A percentile compares a stretch with the other conserved stretches of the same genome.
phyloP scores from a whole-genome alignment of 1,140 invertebrate species.

The Panagrolaimus sp. region DNA sequence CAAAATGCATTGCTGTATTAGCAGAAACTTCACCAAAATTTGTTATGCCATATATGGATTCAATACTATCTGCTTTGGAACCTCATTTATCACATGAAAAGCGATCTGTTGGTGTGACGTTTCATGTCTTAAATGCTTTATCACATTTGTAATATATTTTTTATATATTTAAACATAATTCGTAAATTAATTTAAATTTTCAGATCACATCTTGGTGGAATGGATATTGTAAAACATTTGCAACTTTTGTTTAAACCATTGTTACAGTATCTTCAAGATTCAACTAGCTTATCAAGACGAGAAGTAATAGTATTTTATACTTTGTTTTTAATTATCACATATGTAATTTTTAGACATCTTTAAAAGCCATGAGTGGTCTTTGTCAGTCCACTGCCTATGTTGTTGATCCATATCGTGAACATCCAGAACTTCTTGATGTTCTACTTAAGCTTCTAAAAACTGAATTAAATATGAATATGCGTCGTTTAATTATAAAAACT shows the following conservation, averaged over 20 bases:
- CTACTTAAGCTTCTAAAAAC: constrained; percentile 78
- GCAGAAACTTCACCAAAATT: constrained; percentile 69
- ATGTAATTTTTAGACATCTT: constrained; percentile 63
- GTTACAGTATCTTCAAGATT: constrained; percentile 85
- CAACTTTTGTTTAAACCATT: constrained; percentile 81
- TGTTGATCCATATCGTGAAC: constrained; percentile 86
- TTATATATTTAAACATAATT: constrained; percentile 60
- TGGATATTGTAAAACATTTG: constrained; percentile 82
- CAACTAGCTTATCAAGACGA: constrained; percentile 82
- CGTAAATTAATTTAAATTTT: constrained; percentile 83
- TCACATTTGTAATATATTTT: constrained; percentile 86
- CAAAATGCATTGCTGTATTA: constrained; percentile 33
- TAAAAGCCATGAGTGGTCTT: constrained; percentile 91
- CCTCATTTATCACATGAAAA: constrained; percentile 40
- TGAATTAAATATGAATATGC: constrained; percentile 48
- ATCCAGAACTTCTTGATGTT: constrained; percentile 82
- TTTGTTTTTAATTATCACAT: constrained; percentile 16
- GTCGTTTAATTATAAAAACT: constrained; percentile 78
- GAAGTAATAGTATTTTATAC: constrained; percentile 64
- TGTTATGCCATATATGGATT: constrained; percentile 89
- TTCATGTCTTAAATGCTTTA: constrained; percentile 69
- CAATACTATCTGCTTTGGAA: constrained; percentile 71
- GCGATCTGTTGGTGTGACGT: constrained; percentile 30
- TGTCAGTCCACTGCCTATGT: constrained; percentile 84
- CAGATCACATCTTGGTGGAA: constrained; percentile 82